Percentiles rank a stretch among this genome's conserved stretches.
These are phyloP conservation scores for Cheilosia urbana DNA, from an alignment of 2,888 invertebrate species.

Conservation along the genomic window DNA sequence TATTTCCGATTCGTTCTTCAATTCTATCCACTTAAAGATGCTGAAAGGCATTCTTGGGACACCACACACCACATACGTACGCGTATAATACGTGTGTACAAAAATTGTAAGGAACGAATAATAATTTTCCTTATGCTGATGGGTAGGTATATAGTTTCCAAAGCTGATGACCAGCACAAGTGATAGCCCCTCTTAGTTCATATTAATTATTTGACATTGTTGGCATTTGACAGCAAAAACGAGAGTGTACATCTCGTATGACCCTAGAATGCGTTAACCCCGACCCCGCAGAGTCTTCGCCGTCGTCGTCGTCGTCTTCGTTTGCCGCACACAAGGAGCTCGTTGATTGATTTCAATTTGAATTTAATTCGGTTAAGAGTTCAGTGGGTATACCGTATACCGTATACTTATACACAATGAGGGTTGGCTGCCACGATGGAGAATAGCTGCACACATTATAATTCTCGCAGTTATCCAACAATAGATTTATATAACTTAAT, in stretches of 20 bases:
- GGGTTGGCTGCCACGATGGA: constrained; percentile 22
- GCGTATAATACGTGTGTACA: neutral
- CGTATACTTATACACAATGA: too few species aligned
- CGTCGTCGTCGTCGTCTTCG: constrained; percentile 1
- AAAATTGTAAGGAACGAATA: constrained; percentile 42
- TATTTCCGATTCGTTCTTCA: constrained; percentile 77
- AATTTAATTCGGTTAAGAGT: constrained; percentile 76
- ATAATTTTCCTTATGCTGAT: neutral
- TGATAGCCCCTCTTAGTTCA: constrained; percentile 26
- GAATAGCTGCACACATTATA: constrained; percentile 24
- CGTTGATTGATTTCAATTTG: constrained; percentile 76
- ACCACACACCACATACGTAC: constrained; percentile 30
- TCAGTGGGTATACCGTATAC: constrained; percentile 66
- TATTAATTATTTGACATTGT: constrained; percentile 72
- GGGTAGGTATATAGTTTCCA: constrained; percentile 5
- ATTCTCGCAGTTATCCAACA: constrained; percentile 37
- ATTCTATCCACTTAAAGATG: constrained; percentile 72
- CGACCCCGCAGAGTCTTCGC: constrained; percentile 24
- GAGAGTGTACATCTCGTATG: constrained; percentile 59
- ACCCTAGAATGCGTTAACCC: constrained; percentile 71
- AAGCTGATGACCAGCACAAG: constrained; percentile 53
- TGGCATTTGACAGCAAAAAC: constrained; percentile 67
- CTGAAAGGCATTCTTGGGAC: constrained; percentile 54
- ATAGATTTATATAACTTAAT: constrained; percentile 58
- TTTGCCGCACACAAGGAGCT: constrained; percentile 50